A percentile compares a stretch with the other conserved stretches of the same genome.
Evolutionary conservation across 2,113 vertebrate species (phyloP).

Genomic region (Oenanthe oenanthe): DNA sequence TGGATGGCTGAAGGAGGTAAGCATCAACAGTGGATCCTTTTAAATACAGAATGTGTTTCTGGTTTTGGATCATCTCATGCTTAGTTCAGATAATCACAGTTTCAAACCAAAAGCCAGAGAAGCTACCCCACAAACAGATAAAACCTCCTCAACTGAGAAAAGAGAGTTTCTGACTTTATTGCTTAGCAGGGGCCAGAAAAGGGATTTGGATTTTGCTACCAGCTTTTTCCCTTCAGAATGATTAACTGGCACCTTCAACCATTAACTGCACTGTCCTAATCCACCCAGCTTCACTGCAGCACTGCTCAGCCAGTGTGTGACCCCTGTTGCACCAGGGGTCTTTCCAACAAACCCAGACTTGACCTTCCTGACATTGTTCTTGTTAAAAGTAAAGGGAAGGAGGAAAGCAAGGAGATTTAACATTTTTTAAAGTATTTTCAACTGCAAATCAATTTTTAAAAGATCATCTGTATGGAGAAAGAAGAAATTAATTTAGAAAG

Average conservation of each 20-base stretch:
- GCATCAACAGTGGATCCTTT: neutral
- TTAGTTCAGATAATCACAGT: neutral
- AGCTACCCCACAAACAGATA: neutral
- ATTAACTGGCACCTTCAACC: slow-evolving; percentile 17
- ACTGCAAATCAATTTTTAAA: neutral
- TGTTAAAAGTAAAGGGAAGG: neutral
- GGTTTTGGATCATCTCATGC: neutral
- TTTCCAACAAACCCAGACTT: slow-evolving; percentile 56
- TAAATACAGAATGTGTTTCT: neutral
- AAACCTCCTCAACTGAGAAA: neutral
- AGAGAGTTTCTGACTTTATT: neutral
- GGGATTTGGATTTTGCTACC: neutral
- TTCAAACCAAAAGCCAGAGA: neutral
- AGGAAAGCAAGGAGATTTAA: neutral
- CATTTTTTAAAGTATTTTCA: neutral
- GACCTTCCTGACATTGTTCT: slow-evolving; percentile 59
- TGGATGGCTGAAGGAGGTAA: neutral
- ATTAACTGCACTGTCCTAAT: neutral
- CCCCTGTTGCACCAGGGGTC: neutral
- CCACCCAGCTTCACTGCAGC: neutral
- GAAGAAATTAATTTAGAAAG: neutral
- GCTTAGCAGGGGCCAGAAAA: neutral
- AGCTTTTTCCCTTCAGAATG: slow-evolving; percentile 29
- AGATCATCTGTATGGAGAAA: neutral
- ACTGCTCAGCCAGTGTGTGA: neutral